Conservation (phyloP, 2,888 invertebrate species). For the Thymelicus acteon region DNA sequence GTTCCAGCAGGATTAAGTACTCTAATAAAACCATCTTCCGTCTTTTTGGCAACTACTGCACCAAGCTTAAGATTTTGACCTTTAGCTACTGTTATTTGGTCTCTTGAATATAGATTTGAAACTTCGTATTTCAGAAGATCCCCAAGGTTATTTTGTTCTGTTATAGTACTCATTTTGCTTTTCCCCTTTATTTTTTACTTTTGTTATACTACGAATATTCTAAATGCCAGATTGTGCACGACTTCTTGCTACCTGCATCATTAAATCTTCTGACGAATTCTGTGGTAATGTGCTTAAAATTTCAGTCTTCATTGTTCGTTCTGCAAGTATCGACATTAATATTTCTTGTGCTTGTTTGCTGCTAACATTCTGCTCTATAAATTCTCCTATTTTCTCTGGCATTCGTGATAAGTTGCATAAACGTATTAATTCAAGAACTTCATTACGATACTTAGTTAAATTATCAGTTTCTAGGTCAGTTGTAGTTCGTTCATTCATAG, state of each 20-base stretch:
- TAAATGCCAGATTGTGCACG: slow-evolving; percentile 18
- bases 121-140: slow-evolving; percentile 33
- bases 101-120: too few species aligned
- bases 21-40: slow-evolving; percentile 25
- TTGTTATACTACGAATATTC: too few species aligned
- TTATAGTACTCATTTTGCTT: slow-evolving; percentile 27
- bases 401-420: slow-evolving; percentile 30
- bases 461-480: too few species aligned
- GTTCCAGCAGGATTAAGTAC: slow-evolving; percentile 32
- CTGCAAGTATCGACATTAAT: slow-evolving; percentile 37
- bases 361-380: slow-evolving; percentile 35
- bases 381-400: slow-evolving; percentile 35
- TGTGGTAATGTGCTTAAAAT: slow-evolving; percentile 29
- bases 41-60: slow-evolving; percentile 20
- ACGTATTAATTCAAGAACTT: slow-evolving; percentile 34
- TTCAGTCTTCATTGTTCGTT: slow-evolving; percentile 30
- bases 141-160: slow-evolving; percentile 34
- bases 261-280: slow-evolving; percentile 35
- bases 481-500: too few species aligned
- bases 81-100: too few species aligned
- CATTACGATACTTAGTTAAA: slow-evolving; percentile 32
- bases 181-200: slow-evolving; percentile 17
- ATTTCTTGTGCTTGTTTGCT: slow-evolving; percentile 33
- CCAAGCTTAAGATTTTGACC: slow-evolving; percentile 33
- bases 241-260: slow-evolving; percentile 33